Base-by-base conservation (phyloP, 1,140 invertebrate genomes). In the Diplogasteroides magnus region DNA sequence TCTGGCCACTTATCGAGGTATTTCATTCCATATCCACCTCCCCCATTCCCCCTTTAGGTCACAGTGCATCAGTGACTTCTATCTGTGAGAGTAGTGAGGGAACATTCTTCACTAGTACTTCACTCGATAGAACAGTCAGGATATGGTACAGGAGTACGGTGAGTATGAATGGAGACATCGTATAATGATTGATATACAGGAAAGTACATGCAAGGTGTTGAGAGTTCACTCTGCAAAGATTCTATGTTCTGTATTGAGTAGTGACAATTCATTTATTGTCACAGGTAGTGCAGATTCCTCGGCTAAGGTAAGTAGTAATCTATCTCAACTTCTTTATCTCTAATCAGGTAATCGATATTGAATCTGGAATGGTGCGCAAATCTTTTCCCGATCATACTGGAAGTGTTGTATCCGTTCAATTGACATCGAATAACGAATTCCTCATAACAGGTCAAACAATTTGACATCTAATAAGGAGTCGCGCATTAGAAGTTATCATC, bases 321-420 rank as follows among this genome's bases (percentile, higher is more conserved):
- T 31, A 31, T 14, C 32, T 63, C 25, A 19, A 63, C n/a, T n/a
- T n/a, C n/a, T n/a, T n/a, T n/a, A n/a, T n/a, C n/a, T n/a, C n/a
- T n/a, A n/a, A n/a, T n/a, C n/a, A 48, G 37, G 19, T 48, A 27
- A 74, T 79, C 29, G 31, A 69, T 57, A 26, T 82, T 15, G 81
- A 83, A 64, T 78, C 72, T 32, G 80, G 80, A 48, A 61, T 59
- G n/a, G 77, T 83, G 23, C 23, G 71, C 19, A 66, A 72, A 58
- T 63, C 77, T 14, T 83, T 80, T 64, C 62, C 67, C 28, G 79
- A 79, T 56, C 79, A 80, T 61, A 81, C 79, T 2, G 80, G 80
- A 14, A 68, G 79, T 28, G 80, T 82, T 13, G 75, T 83, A 19
- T 78, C 72, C 25, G 31, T 82, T 28, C 76, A 77, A 68, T 67